Conservation (phyloP, 2,113 vertebrate genomes). For the Etia nguti region DNA sequence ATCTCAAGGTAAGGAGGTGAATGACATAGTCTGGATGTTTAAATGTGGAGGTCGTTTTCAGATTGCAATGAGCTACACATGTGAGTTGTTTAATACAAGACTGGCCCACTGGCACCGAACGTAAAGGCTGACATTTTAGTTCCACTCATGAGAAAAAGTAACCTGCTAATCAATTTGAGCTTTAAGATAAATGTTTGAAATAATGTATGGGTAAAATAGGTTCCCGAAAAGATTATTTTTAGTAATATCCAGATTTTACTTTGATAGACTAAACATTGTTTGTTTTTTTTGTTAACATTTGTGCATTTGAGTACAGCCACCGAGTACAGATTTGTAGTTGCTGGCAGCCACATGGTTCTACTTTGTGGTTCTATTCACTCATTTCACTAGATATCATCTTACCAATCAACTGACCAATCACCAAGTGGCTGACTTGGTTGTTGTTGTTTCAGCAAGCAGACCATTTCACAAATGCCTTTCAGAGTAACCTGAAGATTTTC, state of each 20-base stretch:
- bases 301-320: background rate
- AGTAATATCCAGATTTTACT: background rate
- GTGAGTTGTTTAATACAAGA: background rate
- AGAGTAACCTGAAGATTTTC: background rate
- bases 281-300: background rate
- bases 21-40: background rate
- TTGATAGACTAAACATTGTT: background rate
- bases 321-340: background rate
- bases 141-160: background rate
- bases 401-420: background rate
- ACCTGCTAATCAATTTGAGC: background rate
- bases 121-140: background rate
- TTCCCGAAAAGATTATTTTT: background rate
- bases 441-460: background rate
- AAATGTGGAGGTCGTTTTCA: background rate
- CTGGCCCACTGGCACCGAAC: background rate
- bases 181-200: background rate
- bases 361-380: background rate
- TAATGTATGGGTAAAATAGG: background rate
- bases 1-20: constrained; percentile 31
- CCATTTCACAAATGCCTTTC: background rate
- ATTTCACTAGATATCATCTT: background rate
- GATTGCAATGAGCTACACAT: background rate
- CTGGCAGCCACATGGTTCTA: background rate
- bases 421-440: background rate